phyloP scores from a whole-genome alignment of 2,797 vertebrate species.

The Phrynocephalus guinanensis region DNA sequence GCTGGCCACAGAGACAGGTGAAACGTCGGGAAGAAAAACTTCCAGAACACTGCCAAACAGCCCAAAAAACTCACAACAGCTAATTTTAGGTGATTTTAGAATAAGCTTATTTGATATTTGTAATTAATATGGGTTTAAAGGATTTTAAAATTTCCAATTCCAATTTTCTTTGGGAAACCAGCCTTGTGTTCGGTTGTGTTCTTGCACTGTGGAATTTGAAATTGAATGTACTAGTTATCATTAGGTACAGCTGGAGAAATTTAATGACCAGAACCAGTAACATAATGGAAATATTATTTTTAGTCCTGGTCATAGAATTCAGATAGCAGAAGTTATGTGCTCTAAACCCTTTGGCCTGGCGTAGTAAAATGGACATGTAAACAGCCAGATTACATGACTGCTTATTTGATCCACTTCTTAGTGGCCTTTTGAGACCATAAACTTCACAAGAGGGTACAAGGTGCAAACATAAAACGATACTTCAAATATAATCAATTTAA shows the following conservation, averaged over 20 bases:
- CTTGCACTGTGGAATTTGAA: neutral
- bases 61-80: too few relatives aligned
- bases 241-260: neutral
- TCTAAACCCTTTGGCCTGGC: neutral
- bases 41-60: too few relatives aligned
- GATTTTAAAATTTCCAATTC: neutral
- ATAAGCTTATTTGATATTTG: neutral
- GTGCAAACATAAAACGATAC: too few relatives aligned
- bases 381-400: neutral
- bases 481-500: too few relatives aligned
- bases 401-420: neutral
- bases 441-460: too few relatives aligned
- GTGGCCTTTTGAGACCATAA: too few relatives aligned
- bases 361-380: constrained; percentile 6
- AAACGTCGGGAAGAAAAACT: too few relatives aligned
- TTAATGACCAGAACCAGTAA: neutral
- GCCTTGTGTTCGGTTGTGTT: neutral
- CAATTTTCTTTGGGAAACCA: neutral
- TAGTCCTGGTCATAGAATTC: neutral
- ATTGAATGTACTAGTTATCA: neutral
- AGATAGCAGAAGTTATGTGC: neutral
- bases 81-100: neutral
- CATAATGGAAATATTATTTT: neutral
- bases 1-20: too few relatives aligned
- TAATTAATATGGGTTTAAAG: neutral